Evolutionary conservation across 2,797 vertebrate species (phyloP), one percentile per base, ranked within the genome.

Genomic region (Danionella dracula): DNA sequence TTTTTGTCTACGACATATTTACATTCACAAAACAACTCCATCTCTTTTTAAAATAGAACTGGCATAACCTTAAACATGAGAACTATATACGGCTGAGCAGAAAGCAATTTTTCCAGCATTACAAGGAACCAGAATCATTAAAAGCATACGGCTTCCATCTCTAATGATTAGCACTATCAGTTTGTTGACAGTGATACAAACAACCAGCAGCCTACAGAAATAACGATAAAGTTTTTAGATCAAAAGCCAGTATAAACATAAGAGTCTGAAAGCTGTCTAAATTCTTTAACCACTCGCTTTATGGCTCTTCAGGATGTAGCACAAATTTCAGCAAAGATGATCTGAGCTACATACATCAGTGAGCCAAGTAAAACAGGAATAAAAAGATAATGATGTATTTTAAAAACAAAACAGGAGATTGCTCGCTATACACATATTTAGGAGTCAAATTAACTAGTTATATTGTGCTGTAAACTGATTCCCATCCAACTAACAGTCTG

Each of bases 301-400:
- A 12, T 62, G 27, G 58, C 62, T 46, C 1, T 37, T 7, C 10
- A 20, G 51, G 31, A 19, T 10, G 10, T 50, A 44, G 60, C 34
- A 15, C 15, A 55, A 40, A 37, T 11, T 8, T 21, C 35, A 38
- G 23, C 11, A 56, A 45, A 60, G 54, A 38, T 34, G 42, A 68
- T 32, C 60, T 53, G 37, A 53, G 50, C 49, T 32, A 8, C 48
- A 55, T 21, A 40, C 48, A 50, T 57, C 42, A 56, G 48, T 9
- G 8, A 65, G 63, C 54, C 32, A 23, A 49, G 42, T 54, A 17
- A 32, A 64, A 38, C 48, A 45, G 42, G 23, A 41, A 11, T 17
- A 6, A 35, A 75, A 49, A 44, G 31, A 23, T 45, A 67, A 68
- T 38, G 13, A 49, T 1, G n/a, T n/a, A n/a, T n/a, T n/a, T n/a